Base-by-base conservation (phyloP, 2,888 invertebrate species). In the Eurytoma adleriae region DNA sequence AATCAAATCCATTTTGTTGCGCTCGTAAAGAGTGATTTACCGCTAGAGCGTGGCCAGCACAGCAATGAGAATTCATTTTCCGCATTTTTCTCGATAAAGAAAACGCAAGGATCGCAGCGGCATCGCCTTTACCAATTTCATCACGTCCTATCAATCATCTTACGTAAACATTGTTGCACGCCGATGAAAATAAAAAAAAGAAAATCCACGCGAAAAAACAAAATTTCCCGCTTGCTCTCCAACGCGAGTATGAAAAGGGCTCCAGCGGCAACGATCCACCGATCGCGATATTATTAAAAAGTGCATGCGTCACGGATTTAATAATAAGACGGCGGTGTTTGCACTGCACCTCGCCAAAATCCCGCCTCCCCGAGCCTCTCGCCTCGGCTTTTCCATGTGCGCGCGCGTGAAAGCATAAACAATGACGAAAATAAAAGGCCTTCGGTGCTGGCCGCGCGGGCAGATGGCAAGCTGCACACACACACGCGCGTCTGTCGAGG, bases 351-450 rank as follows among this genome's bases (percentile, higher is more conserved):
- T 70, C 66, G 75, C 75, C 81, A 75, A 81, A 77, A 70, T 67
- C 18, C 64, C 18, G 30, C 62, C 54, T 54, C 48, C 18, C 62
- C 64, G 27, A 18, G 14, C 27, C 24, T 27, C 20, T 56, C 48
- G 56, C 24, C 62, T 13, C 50, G 27, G 50, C 79, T 48, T 48
- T 50, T 61, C 13, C 20, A 18, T 40, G 3, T 59, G 62, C 67
- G 62, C 54, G 54, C 7, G 54, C 18, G 57, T 24, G 52, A 66
- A 69, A 64, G 66, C 73, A 77, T 61, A 66, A 69, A 74, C 75
- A 77, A 79, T 74, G 66, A 72, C 77, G 66, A 78, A 82, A 82
- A 79, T 79, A 82, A 82, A 79, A 77, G 79, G 57, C 77, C 79
- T 79, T 79, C 77, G 56, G 14, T 20, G 30, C 48, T 57, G 20